Evolutionary conservation across 1,140 invertebrate genomes (phyloP).

Genomic region (Conopomorpha cramerella): DNA sequence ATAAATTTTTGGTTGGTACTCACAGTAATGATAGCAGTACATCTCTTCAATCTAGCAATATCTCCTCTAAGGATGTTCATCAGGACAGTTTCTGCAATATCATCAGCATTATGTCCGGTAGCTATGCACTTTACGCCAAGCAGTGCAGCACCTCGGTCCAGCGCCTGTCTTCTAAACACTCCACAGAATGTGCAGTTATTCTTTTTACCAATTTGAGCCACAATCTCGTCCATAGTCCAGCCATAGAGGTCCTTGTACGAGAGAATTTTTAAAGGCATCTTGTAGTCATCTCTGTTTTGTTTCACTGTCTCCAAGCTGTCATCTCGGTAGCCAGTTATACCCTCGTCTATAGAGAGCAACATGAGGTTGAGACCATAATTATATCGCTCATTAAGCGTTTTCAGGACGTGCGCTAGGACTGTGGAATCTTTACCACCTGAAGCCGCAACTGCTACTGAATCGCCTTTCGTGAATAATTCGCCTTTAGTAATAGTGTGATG

Average conservation of each 20-base stretch:
- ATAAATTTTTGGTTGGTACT: conserved; percentile 21
- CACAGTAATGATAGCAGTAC: conserved; percentile 88
- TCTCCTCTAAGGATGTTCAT: conserved; percentile 99
- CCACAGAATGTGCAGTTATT: conserved; percentile 99
- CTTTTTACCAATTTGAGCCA: conserved; percentile 90
- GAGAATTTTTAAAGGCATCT: conserved; percentile 92
- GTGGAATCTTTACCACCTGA: conserved; percentile 99
- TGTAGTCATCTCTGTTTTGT: conserved; percentile 91
- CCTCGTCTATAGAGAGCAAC: conserved; percentile 97
- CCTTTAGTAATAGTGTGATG: conserved; percentile 89
- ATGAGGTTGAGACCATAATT: conserved; percentile 91
- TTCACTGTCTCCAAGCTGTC: conserved; percentile 98
- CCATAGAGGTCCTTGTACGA: conserved; percentile 99
- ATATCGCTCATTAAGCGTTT: conserved; percentile 89
- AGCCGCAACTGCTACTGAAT: conserved; percentile 93
- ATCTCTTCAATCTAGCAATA: conserved; percentile 89
- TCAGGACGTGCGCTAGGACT: conserved; percentile 91
- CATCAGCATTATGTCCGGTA: conserved; percentile 99
- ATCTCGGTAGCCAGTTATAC: conserved; percentile 97
- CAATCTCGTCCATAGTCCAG: conserved; percentile 99
- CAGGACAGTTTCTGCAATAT: conserved; percentile 97
- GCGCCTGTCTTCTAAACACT: conserved; percentile 93
- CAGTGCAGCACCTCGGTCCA: conserved; percentile 90
- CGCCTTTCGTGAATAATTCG: conserved; percentile 84
- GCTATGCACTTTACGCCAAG: conserved; percentile 92